Evolutionary conservation across 1,140 invertebrate species (phyloP), one percentile per base, ranked within the genome.

Genomic region (Caenorhabditis remanei): DNA sequence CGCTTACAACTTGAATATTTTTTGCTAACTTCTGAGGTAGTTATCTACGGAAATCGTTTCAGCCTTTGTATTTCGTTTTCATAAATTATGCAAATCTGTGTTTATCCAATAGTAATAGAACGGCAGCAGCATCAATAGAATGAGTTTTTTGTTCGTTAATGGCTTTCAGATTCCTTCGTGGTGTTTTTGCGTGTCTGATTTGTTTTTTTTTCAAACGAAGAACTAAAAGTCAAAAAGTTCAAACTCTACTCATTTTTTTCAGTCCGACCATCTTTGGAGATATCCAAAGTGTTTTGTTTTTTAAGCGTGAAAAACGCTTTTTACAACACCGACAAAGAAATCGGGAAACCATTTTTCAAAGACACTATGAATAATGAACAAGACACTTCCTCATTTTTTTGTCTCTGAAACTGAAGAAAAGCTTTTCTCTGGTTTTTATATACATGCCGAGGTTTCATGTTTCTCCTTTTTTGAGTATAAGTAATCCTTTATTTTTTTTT

Each of bases 41-140:
- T 58, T 63, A 9, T 58, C 55, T 58, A 21, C 21, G 32, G 61
- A 63, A 32, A 32, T 21, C 9, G 4, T 32, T 58, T n/a, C 8
- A n/a, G 8, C 46, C 16, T 43, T 14, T 71, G 65, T 46, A 71
- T 71, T 71, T 71, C 11, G 65, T 71, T 71, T 71, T 71, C 65
- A 71, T 71, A 71, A 71, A 71, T 71, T 71, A 71, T 71, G 65
- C 65, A 46, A 71, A 71, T 71, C 40, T 19, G 16, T 43, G 65
- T 71, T 43, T 71, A 19, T 71, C 4, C 16, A 24, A 61, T 16
- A n/a, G 13, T 19, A 46, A 43, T 43, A 41, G 41, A 43, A 46
- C 40, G 11, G 11, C 14, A 19, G 9, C 13, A 46, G 41, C 16
- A 71, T 63, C 61, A 63, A 63, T 63, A 24, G n/a, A n/a, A 11